Evolutionary conservation across 2,797 vertebrate species (phyloP).

Genomic region (Arrhamphus sclerolepis): DNA sequence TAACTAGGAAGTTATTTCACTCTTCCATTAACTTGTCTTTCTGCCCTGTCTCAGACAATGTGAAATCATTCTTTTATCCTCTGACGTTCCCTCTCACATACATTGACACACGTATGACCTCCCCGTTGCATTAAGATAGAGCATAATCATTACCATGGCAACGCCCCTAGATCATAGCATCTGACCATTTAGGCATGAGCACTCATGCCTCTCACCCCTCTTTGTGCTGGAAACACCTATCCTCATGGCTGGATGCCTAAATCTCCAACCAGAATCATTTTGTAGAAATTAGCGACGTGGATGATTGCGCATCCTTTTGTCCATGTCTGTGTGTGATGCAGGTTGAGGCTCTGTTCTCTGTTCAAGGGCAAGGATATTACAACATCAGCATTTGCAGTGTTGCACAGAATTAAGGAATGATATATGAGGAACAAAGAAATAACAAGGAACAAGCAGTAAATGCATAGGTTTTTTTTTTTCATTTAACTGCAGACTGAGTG

Average conservation of each 20-base stretch:
- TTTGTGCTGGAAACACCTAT: not conserved
- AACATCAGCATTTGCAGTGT: not conserved
- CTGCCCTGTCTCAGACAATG: not conserved
- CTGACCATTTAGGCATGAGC: slow-evolving; percentile 13
- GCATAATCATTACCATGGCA: no score
- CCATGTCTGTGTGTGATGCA: slow-evolving; percentile 6
- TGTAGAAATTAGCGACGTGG: not conserved
- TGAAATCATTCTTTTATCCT: not conserved
- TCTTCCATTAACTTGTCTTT: slow-evolving; percentile 2
- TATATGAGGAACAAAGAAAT: slow-evolving; percentile 1
- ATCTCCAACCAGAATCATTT: slow-evolving; percentile 2
- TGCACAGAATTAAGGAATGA: not conserved
- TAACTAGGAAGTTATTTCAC: not conserved
- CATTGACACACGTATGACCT: not conserved
- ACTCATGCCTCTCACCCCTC: slow-evolving; percentile 7
- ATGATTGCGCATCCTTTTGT: not conserved
- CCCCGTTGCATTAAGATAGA: no score
- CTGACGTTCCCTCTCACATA: not conserved
- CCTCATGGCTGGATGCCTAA: slow-evolving; percentile 13
- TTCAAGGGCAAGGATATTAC: slow-evolving; percentile 5
- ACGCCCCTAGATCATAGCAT: no score
- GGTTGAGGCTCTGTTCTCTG: not conserved
- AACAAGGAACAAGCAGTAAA: not conserved
- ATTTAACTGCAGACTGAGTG: slow-evolving; percentile 18
- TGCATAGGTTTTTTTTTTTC: not conserved